A percentile compares a stretch with the other conserved stretches of the same genome.
Conservation (phyloP, 2,113 vertebrate species). For the Semicossyphus pulcher region DNA sequence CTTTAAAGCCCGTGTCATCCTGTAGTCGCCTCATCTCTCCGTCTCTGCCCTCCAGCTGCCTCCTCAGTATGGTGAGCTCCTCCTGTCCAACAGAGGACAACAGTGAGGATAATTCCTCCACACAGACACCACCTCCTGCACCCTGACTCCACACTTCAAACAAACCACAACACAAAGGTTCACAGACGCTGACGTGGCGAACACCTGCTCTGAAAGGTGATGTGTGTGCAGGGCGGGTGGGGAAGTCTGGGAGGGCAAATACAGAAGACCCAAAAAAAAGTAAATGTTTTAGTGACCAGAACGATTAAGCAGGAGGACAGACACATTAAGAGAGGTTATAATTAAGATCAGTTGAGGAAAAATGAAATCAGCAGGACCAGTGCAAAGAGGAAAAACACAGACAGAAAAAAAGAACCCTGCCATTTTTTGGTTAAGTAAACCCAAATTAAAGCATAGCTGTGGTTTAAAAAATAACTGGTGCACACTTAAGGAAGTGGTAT, state of each 20-base stretch:
- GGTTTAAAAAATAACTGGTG: slow-evolving; percentile 54
- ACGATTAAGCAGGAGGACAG: slow-evolving; percentile 21
- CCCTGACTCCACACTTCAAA: slow-evolving; percentile 51
- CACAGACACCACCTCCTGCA: not conserved
- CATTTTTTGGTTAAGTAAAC: slow-evolving; percentile 6
- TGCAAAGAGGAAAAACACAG: slow-evolving; percentile 8
- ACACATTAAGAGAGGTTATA: slow-evolving; percentile 12
- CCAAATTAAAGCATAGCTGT: slow-evolving; percentile 62
- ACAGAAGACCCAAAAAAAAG: slow-evolving; percentile 3
- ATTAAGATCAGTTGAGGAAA: not conserved
- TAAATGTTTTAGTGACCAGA: slow-evolving; percentile 12
- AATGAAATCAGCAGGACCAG: slow-evolving; percentile 19
- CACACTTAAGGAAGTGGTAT: slow-evolving; percentile 19
- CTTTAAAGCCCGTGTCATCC: slow-evolving; percentile 86
- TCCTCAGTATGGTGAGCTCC: slow-evolving; percentile 89
- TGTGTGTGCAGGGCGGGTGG: slow-evolving; percentile 15
- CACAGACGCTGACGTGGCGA: slow-evolving; percentile 55
- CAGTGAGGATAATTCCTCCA: slow-evolving; percentile 40
- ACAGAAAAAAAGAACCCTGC: slow-evolving; percentile 26
- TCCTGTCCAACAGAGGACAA: slow-evolving; percentile 83
- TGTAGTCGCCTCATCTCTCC: slow-evolving; percentile 88
- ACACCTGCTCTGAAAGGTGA: slow-evolving; percentile 62
- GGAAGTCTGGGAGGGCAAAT: slow-evolving; percentile 27
- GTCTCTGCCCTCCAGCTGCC: slow-evolving; percentile 91
- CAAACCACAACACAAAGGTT: slow-evolving; percentile 70